A percentile compares a stretch with the other conserved stretches of the same genome.
phyloP scores from a whole-genome alignment of 2,797 vertebrate genomes.

The Diglossa cyanea region DNA sequence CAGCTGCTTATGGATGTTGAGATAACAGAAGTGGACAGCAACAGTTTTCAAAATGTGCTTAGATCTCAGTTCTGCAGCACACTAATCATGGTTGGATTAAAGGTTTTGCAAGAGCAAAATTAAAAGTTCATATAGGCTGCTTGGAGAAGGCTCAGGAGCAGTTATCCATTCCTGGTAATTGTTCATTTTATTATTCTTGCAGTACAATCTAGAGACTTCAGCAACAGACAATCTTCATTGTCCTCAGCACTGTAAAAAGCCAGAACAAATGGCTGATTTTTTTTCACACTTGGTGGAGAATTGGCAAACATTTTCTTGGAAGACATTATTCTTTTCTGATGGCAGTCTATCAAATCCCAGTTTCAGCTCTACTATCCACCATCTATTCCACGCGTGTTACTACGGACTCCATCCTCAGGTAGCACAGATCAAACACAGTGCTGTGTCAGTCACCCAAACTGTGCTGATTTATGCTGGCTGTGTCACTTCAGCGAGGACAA shows the following conservation, averaged over 20 bases:
- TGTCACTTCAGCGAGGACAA: not conserved
- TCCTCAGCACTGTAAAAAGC: not conserved
- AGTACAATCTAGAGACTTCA: not conserved
- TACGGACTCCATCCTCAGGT: not conserved
- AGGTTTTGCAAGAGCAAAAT: not conserved
- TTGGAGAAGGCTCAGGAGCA: not conserved
- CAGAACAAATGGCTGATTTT: not conserved
- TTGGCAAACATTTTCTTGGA: not conserved
- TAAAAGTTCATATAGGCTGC: not conserved
- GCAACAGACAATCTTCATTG: accelerated
- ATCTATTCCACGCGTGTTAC: not conserved
- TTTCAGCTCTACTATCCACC: not conserved
- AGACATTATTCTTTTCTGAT: not conserved
- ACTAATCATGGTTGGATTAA: not conserved
- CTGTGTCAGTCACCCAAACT: not conserved
- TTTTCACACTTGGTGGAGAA: not conserved
- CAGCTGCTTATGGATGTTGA: not conserved
- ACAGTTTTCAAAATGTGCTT: not conserved
- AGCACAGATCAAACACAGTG: not conserved
- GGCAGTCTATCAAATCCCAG: not conserved
- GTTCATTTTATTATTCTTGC: not conserved
- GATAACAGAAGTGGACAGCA: not conserved
- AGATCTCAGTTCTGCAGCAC: not conserved
- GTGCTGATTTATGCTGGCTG: not conserved
- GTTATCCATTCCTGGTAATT: not conserved